Evolutionary conservation across 2,888 invertebrate genomes (phyloP).

Genomic region (Coleophora flavipennella): DNA sequence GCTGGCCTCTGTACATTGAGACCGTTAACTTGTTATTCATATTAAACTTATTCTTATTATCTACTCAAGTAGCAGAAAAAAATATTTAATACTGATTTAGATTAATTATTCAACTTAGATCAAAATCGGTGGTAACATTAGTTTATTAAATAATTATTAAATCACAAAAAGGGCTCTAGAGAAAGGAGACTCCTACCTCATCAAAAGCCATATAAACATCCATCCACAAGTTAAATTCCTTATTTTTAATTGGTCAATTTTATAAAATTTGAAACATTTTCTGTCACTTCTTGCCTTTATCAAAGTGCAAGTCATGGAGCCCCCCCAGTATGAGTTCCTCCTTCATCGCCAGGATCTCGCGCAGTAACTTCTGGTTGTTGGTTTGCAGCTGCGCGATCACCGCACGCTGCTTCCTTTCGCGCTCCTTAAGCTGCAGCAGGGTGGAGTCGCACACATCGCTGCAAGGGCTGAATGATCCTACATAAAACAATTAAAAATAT

Average conservation of each 20-base stretch:
- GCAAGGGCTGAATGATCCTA: conserved; percentile 36
- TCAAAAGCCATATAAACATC: too few species aligned
- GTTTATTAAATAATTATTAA: not conserved
- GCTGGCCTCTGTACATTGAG: too few species aligned
- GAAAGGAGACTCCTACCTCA: not conserved
- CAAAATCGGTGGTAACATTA: not conserved
- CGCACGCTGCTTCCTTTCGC: conserved; percentile 37
- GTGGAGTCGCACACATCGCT: conserved; percentile 41
- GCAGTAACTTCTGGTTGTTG: conserved; percentile 40
- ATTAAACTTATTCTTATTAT: too few species aligned
- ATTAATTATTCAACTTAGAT: too few species aligned
- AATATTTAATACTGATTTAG: too few species aligned
- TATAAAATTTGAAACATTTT: too few species aligned
- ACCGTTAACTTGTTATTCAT: too few species aligned
- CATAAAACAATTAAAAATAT: conserved; percentile 1
- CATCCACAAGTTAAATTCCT: too few species aligned
- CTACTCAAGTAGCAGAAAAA: too few species aligned
- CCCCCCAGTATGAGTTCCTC: conserved; percentile 38
- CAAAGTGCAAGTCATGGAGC: conserved; percentile 20
- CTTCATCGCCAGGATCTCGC: conserved; percentile 39
- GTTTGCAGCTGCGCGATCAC: conserved; percentile 41
- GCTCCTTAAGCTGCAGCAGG: conserved; percentile 34
- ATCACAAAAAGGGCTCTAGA: not conserved
- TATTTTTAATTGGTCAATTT: too few species aligned
- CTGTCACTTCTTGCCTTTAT: conserved; percentile 12